Evolutionary conservation across 2,888 invertebrate genomes (phyloP).

Genomic region (Stictocephala bisonia): DNA sequence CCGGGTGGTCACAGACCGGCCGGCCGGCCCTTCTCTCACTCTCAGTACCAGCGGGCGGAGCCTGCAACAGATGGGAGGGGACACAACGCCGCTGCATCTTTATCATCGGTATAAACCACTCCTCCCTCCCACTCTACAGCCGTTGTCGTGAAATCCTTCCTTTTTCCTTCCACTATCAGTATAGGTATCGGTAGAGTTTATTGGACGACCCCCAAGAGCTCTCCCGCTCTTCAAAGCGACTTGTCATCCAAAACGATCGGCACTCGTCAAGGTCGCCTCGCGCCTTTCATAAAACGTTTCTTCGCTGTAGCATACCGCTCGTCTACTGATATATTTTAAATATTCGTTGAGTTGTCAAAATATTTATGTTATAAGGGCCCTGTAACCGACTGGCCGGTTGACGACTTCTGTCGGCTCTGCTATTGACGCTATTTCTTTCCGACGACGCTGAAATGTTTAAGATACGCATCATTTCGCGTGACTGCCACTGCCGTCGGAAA

Average conservation of each 20-base stretch:
- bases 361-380: conserved; percentile 20
- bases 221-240: too few relatives aligned
- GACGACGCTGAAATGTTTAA: not conserved
- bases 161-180: conserved; percentile 29
- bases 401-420: not conserved
- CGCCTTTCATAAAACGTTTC: conserved; percentile 40
- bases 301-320: conserved; percentile 25
- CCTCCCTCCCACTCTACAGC: conserved; percentile 48
- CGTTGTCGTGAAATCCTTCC: too few relatives aligned
- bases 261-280: conserved; percentile 25
- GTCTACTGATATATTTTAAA: conserved; percentile 30
- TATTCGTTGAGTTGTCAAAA: conserved; percentile 39
- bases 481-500: not conserved
- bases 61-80: conserved; percentile 29
- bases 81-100: conserved; percentile 53
- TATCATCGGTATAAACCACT: conserved; percentile 52
- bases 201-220: too few relatives aligned
- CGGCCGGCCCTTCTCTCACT: too few relatives aligned
- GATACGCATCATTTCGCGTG: conserved; percentile 23
- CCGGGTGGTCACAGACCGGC: too few relatives aligned
- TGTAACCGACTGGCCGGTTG: conserved; percentile 12
- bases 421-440: not conserved
- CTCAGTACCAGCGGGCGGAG: conserved; percentile 60
- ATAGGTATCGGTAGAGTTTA: too few relatives aligned
- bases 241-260: not conserved